Percentiles rank a stretch among this genome's conserved stretches.
Conservation (phyloP, 2,797 vertebrate genomes). For the Eulemur coronatus region DNA sequence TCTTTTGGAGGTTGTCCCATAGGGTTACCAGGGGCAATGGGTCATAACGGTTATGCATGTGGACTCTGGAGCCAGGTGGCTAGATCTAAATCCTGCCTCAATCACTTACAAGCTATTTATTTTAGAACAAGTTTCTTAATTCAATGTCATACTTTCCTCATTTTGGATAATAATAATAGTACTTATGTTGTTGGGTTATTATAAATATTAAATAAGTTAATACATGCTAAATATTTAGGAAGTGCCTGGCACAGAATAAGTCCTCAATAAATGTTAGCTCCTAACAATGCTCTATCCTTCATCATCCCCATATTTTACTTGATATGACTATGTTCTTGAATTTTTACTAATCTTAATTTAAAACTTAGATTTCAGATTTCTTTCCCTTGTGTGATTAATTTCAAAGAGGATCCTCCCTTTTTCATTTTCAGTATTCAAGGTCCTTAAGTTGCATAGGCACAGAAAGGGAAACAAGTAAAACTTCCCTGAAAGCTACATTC, state of each 20-base stretch:
- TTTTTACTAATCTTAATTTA: not conserved
- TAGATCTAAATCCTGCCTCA: not conserved
- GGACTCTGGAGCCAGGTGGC: not conserved
- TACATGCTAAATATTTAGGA: not conserved
- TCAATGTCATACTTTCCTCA: not conserved
- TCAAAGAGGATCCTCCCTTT: not conserved
- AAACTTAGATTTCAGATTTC: conserved; percentile 14
- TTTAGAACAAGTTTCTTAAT: conserved; percentile 2
- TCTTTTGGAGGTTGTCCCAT: not conserved
- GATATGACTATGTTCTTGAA: not conserved
- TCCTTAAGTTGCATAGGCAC: not conserved
- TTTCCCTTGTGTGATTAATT: not conserved
- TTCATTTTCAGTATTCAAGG: not conserved
- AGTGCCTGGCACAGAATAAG: not conserved
- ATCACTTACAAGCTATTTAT: not conserved
- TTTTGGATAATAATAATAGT: not conserved
- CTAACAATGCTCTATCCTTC: not conserved
- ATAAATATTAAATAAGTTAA: not conserved
- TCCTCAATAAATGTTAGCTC: not conserved
- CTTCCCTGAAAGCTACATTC: not conserved
- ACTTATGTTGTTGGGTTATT: not conserved
- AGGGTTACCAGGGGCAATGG: not conserved
- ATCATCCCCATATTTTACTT: not conserved
- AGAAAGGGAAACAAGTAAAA: not conserved
- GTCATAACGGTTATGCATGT: not conserved